Evolutionary conservation across 2,888 invertebrate species (phyloP).

Genomic region (Fissipunctia ypsillon): DNA sequence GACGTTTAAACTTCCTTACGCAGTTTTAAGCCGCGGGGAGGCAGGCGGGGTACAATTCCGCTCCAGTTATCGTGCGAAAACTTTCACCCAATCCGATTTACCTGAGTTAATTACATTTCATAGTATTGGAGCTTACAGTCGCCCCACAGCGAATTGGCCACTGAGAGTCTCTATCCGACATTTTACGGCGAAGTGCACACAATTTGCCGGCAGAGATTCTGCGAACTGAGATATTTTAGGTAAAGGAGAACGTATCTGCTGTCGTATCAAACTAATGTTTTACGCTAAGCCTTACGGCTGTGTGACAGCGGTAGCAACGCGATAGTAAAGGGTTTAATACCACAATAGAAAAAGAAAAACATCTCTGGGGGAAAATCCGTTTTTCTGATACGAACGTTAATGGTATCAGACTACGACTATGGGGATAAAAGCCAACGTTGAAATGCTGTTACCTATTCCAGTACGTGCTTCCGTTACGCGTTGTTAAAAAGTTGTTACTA

Average conservation of each 20-base stretch:
- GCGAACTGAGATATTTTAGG: slow-evolving; percentile 4
- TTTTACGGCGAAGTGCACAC: slow-evolving; percentile 6
- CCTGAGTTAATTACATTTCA: slow-evolving; percentile 89
- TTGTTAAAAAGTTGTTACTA: background rate
- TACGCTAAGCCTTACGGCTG: background rate
- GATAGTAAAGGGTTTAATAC: slow-evolving; percentile 34
- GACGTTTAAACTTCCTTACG: slow-evolving; percentile 63
- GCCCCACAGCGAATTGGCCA: slow-evolving; percentile 64
- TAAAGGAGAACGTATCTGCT: background rate
- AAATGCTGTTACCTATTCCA: slow-evolving; percentile 5
- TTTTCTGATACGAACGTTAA: slow-evolving; percentile 23
- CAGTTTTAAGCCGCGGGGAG: slow-evolving; percentile 61
- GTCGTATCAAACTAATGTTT: slow-evolving; percentile 18
- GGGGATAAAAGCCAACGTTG: slow-evolving; percentile 14
- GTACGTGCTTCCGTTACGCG: background rate
- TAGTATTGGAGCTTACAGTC: slow-evolving; percentile 80
- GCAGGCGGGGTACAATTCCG: slow-evolving; percentile 73
- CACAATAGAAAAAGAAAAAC: slow-evolving; percentile 16
- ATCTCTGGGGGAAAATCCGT: slow-evolving; percentile 5
- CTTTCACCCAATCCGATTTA: slow-evolving; percentile 88
- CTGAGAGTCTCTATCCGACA: slow-evolving; percentile 7
- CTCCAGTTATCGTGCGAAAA: slow-evolving; percentile 87
- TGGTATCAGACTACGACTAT: slow-evolving; percentile 13
- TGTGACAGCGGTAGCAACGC: slow-evolving; percentile 18
- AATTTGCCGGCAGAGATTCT: slow-evolving; percentile 7